Conservation (phyloP, 2,888 invertebrate species). For the Mylabris sibirica region DNA sequence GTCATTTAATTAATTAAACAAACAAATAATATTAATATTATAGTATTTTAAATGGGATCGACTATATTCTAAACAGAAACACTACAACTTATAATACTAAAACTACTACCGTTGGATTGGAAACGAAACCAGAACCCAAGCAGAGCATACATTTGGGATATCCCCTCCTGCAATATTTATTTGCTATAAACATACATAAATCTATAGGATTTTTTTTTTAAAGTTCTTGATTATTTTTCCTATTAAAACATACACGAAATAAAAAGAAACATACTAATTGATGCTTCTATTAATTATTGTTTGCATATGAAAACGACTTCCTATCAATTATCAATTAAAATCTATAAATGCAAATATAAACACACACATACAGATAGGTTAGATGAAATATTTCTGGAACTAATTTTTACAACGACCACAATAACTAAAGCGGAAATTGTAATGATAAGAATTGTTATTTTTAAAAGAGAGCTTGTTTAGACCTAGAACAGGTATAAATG, state of each 20-base stretch:
- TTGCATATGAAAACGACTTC: not conserved
- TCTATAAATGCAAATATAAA: not conserved
- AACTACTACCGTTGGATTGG: conserved; percentile 8
- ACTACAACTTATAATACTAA: conserved; percentile 2
- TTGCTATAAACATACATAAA: conserved; percentile 1
- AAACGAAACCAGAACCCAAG: conserved; percentile 8
- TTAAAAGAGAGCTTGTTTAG: not conserved
- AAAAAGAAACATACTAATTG: not conserved
- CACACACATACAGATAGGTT: not conserved
- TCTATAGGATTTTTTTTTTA: too few relatives aligned
- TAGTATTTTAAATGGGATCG: not conserved
- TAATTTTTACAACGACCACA: not conserved
- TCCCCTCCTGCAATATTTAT: conserved; percentile 6
- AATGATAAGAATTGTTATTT: not conserved
- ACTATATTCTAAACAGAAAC: not conserved
- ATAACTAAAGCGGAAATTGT: not conserved
- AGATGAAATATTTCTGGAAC: conserved; percentile 6
- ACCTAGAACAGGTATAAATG: conserved; percentile 2
- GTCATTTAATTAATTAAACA: not conserved
- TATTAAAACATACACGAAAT: not conserved
- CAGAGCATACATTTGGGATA: conserved; percentile 4
- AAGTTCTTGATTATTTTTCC: not conserved
- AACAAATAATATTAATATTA: not conserved
- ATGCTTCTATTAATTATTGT: not conserved
- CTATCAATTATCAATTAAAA: conserved; percentile 6